Percentiles rank a stretch among this genome's conserved stretches.
phyloP scores from a whole-genome alignment of 1,140 invertebrate genomes.

The Aphelenchoides besseyi region DNA sequence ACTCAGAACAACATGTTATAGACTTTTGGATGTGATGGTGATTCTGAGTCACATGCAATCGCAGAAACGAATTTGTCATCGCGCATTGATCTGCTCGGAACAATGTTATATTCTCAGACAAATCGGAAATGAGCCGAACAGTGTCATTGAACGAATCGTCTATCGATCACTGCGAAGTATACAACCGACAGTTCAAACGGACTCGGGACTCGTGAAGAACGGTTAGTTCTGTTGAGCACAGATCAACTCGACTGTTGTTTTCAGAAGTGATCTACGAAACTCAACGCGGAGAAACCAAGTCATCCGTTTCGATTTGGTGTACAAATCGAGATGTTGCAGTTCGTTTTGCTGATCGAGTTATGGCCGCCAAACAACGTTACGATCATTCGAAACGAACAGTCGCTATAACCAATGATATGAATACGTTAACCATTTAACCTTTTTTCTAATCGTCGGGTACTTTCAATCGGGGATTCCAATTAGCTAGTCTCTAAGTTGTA shows the following conservation, averaged over 20 bases:
- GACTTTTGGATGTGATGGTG: neutral
- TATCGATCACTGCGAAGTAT: constrained; percentile 32
- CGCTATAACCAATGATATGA: constrained; percentile 4
- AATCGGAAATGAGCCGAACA: constrained; percentile 30
- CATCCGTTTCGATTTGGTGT: constrained; percentile 1
- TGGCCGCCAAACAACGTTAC: constrained; percentile 34
- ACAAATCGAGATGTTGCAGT: constrained; percentile 13
- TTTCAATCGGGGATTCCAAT: no score
- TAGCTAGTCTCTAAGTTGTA: no score
- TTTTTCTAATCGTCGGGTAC: no score
- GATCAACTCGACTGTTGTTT: neutral
- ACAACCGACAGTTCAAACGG: constrained; percentile 11
- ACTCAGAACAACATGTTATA: no score
- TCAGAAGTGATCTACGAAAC: neutral
- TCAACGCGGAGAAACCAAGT: neutral
- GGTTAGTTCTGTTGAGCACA: neutral
- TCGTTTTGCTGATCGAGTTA: constrained; percentile 25
- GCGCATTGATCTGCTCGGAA: constrained; percentile 36
- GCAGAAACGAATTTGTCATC: constrained; percentile 1
- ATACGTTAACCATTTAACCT: no score
- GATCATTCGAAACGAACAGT: constrained; percentile 31
- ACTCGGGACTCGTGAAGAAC: constrained; percentile 16
- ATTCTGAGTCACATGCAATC: neutral
- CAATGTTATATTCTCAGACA: constrained; percentile 45
- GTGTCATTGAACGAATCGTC: constrained; percentile 37